Conservation (phyloP, 2,888 invertebrate species). For the Acanthosepion lycidas region DNA sequence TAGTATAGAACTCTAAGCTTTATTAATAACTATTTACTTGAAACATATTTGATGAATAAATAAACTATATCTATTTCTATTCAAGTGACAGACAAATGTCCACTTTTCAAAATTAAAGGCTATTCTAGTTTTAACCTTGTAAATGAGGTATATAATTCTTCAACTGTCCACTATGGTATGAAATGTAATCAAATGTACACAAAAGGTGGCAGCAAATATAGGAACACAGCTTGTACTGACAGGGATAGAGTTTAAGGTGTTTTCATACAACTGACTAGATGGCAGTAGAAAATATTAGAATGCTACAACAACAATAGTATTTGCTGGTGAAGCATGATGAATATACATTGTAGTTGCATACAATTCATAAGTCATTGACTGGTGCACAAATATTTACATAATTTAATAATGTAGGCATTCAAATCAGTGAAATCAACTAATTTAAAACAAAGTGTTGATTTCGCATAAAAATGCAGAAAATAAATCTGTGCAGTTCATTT, state of each 20-base stretch:
- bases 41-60: not conserved
- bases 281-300: not conserved
- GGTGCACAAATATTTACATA: not conserved
- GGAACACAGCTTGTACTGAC: not conserved
- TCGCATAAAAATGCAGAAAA: not conserved
- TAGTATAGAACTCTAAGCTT: too few relatives aligned
- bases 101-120: not conserved
- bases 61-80: not conserved
- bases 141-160: not conserved
- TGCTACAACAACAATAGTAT: not conserved
- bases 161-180: constrained; percentile 13
- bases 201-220: not conserved
- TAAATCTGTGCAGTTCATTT: constrained; percentile 12
- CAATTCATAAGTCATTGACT: not conserved
- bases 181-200: not conserved
- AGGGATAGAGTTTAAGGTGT: not conserved
- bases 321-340: not conserved
- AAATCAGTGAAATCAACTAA: not conserved
- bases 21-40: not conserved
- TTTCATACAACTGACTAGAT: not conserved
- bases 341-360: not conserved
- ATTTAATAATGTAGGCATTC: not conserved
- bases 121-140: not conserved
- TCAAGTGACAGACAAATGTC: not conserved
- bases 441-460: not conserved